phyloP scores from a whole-genome alignment of 2,888 invertebrate species.

The Lasioglossum zephyrum region DNA sequence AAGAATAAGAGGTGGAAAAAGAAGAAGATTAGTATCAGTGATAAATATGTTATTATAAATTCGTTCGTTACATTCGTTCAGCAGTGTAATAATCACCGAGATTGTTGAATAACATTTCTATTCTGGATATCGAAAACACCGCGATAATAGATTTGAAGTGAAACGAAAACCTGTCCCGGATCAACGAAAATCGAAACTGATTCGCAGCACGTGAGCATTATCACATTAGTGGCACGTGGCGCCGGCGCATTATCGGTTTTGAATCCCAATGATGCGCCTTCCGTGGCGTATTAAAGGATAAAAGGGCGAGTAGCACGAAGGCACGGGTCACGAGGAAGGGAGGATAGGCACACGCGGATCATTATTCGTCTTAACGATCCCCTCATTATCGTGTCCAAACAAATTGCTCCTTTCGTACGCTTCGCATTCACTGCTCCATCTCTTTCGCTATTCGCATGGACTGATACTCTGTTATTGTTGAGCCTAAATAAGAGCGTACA shows the following conservation, averaged over 20 bases:
- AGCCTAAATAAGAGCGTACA: background rate
- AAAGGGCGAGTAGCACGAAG: conserved; percentile 51
- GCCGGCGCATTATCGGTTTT: conserved; percentile 55
- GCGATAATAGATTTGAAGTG: background rate
- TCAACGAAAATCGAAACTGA: conserved; percentile 9
- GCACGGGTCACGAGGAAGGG: conserved; percentile 58
- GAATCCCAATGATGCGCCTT: conserved; percentile 46
- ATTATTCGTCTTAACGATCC: conserved; percentile 75
- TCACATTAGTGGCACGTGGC: conserved; percentile 67
- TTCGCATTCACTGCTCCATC: background rate
- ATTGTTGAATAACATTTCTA: background rate
- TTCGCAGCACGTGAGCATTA: conserved; percentile 54
- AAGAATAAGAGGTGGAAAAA: no score
- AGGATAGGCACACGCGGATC: conserved; percentile 68
- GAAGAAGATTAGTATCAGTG: no score
- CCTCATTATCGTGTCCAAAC: conserved; percentile 82
- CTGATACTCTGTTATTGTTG: background rate
- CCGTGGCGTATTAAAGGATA: conserved; percentile 47
- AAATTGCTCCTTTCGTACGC: conserved; percentile 76
- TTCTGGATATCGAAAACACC: background rate
- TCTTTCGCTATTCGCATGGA: background rate
- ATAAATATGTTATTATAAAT: no score
- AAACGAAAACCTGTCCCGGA: background rate
- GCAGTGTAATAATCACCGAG: background rate
- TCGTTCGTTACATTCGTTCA: no score